phyloP scores from a whole-genome alignment of 2,113 vertebrate species.

The Xiphias gladius region DNA sequence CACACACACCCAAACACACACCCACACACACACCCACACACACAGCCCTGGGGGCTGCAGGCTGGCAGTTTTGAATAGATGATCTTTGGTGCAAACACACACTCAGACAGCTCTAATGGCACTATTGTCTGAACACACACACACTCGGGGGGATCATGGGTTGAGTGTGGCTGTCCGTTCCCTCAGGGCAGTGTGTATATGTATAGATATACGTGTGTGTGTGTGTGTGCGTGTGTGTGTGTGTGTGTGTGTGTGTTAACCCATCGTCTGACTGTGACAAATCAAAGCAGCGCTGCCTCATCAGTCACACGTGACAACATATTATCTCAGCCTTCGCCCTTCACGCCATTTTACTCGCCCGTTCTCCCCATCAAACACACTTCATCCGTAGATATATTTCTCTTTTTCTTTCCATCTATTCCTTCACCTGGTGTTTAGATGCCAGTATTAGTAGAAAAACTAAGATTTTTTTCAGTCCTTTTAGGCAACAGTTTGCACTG shows the following conservation, averaged over 20 bases:
- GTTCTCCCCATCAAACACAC: background rate
- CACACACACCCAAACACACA: background rate
- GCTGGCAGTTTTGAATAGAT: slow-evolving; percentile 22
- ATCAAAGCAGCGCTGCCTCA: slow-evolving; percentile 54
- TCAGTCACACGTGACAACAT: slow-evolving; percentile 59
- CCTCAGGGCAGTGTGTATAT: slow-evolving; percentile 52
- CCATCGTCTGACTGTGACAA: slow-evolving; percentile 61
- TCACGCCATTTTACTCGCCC: slow-evolving; percentile 7
- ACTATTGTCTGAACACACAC: slow-evolving; percentile 42
- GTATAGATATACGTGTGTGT: slow-evolving; percentile 22
- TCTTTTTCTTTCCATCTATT: background rate
- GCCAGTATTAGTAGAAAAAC: no score
- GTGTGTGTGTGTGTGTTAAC: slow-evolving; percentile 52
- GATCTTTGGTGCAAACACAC: slow-evolving; percentile 10
- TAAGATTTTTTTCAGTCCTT: no score
- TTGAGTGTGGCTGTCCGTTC: slow-evolving; percentile 40
- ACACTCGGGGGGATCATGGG: slow-evolving; percentile 33
- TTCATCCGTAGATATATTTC: background rate
- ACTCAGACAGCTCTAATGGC: background rate
- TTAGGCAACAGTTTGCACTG: no score
- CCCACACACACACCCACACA: slow-evolving; percentile 10
- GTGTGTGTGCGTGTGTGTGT: slow-evolving; percentile 50
- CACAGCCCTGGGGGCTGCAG: background rate
- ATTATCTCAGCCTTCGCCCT: slow-evolving; percentile 44
- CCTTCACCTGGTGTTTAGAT: background rate